Evolutionary conservation across 2,113 vertebrate genomes (phyloP).

Genomic region (Lipophrys pholis): DNA sequence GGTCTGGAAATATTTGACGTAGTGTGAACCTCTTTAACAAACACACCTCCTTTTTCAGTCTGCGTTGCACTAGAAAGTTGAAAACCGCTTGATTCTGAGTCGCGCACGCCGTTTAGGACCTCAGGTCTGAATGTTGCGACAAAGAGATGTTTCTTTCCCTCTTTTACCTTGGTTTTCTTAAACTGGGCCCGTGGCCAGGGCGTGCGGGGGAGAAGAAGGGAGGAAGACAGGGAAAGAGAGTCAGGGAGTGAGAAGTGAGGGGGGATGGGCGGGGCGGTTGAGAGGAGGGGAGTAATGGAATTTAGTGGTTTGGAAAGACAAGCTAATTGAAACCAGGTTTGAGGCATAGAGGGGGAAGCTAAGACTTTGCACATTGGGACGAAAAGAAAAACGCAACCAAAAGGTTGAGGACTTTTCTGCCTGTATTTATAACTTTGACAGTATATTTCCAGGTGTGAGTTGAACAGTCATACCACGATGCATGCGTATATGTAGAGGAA

Average conservation of each 20-base stretch:
- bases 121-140: constrained; percentile 29
- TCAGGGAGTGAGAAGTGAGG: constrained; percentile 54
- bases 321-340: constrained; percentile 89
- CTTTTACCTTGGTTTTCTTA: constrained; percentile 69
- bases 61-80: not conserved
- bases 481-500: constrained; percentile 7
- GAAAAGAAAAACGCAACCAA: constrained; percentile 43
- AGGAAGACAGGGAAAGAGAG: constrained; percentile 59
- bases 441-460: constrained; percentile 14
- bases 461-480: not conserved
- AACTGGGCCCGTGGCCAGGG: constrained; percentile 71
- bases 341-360: constrained; percentile 69
- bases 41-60: not conserved
- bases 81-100: constrained; percentile 14
- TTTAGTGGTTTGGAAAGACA: constrained; percentile 89
- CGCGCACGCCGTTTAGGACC: constrained; percentile 7
- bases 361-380: constrained; percentile 61
- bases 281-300: constrained; percentile 84
- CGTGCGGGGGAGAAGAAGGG: constrained; percentile 53
- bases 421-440: not conserved
- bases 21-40: not conserved
- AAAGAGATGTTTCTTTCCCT: constrained; percentile 44
- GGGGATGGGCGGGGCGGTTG: constrained; percentile 29
- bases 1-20: not conserved
- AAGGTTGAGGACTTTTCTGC: constrained; percentile 7